Conservation (phyloP, 2,888 invertebrate genomes). For the Rhamnusium bicolor region DNA sequence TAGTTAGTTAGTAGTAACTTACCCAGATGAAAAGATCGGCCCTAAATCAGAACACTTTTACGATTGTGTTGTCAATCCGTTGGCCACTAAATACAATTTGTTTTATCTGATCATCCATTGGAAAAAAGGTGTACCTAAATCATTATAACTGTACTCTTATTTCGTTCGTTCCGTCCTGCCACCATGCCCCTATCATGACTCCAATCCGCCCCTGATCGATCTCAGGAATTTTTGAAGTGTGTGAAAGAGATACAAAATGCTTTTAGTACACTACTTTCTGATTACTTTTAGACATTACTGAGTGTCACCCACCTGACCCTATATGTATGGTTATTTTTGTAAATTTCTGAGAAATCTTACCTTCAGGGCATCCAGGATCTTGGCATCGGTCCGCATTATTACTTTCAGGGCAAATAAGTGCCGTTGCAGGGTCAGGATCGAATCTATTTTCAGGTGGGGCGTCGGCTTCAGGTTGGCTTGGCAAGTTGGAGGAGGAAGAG, state of each 20-base stretch:
- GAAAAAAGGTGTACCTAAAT: no score
- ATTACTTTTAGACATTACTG: not conserved
- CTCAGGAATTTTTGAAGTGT: not conserved
- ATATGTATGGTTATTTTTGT: not conserved
- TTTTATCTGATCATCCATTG: no score
- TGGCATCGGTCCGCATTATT: constrained; percentile 65
- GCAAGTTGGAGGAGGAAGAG: constrained; percentile 71
- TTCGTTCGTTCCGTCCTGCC: no score
- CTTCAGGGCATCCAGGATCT: constrained; percentile 73
- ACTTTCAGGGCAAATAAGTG: constrained; percentile 72
- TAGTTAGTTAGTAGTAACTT: no score
- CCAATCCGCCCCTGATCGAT: no score
- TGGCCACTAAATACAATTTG: no score
- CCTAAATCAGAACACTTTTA: no score
- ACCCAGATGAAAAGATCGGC: no score
- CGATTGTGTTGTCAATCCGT: no score
- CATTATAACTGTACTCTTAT: no score
- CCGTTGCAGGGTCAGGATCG: constrained; percentile 69
- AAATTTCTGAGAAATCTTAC: constrained; percentile 58
- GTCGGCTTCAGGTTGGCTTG: constrained; percentile 74
- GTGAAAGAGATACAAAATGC: not conserved
- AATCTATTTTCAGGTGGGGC: constrained; percentile 74
- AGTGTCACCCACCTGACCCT: not conserved
- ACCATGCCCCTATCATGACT: no score
- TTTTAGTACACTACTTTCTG: not conserved